Evolutionary conservation across 2,888 invertebrate species (phyloP).

Genomic region (Hanleya hanleyi): DNA sequence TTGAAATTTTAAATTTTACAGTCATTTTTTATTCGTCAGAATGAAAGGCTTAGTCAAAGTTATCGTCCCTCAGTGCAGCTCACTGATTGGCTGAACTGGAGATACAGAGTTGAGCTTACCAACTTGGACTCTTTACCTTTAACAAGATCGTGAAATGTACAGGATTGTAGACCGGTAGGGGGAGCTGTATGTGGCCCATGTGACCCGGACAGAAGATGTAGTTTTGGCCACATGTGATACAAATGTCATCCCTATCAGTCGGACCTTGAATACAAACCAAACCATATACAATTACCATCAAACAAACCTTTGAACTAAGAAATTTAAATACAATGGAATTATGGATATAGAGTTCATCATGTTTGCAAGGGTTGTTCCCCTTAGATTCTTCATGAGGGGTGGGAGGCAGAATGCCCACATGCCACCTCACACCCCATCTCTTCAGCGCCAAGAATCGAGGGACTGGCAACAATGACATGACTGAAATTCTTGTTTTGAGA

Average conservation of each 20-base stretch:
- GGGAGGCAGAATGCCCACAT: too few relatives aligned
- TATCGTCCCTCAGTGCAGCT: neutral
- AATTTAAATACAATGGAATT: too few relatives aligned
- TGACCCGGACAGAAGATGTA: constrained; percentile 89
- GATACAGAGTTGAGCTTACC: neutral
- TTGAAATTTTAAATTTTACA: too few relatives aligned
- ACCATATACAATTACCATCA: too few relatives aligned
- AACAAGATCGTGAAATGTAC: constrained; percentile 85
- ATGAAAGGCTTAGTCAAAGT: neutral
- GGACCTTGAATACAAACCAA: constrained; percentile 74
- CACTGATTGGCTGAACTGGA: neutral
- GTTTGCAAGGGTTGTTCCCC: too few relatives aligned
- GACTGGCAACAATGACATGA: too few relatives aligned
- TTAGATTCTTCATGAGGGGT: too few relatives aligned
- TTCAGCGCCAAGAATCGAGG: too few relatives aligned
- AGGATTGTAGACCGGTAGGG: constrained; percentile 92
- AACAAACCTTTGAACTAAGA: too few relatives aligned
- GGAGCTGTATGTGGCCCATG: constrained; percentile 94
- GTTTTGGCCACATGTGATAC: constrained; percentile 85
- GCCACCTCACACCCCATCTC: too few relatives aligned
- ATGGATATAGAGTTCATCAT: too few relatives aligned
- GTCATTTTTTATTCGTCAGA: neutral
- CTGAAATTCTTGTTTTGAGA: too few relatives aligned
- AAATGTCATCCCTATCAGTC: constrained; percentile 79
- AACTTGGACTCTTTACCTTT: constrained; percentile 73